Percentiles rank a stretch among this genome's conserved stretches.
Conservation (phyloP, 2,888 invertebrate genomes). For the Heliothis peltigera region DNA sequence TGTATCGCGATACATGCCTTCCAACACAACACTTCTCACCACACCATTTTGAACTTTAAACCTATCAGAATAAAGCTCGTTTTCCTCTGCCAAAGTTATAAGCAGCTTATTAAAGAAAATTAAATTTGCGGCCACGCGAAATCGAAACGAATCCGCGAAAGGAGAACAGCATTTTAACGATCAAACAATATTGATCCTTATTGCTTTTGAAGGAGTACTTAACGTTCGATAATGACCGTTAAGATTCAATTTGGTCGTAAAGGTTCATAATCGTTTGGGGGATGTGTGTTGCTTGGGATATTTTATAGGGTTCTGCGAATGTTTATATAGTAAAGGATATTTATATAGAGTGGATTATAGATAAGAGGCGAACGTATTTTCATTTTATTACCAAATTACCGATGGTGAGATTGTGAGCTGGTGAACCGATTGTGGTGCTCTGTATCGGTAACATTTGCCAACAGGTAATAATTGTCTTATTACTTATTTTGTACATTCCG, state of each 20-base stretch:
- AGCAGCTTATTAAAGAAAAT: conserved; percentile 88
- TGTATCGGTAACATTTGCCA: conserved; percentile 86
- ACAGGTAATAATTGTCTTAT: conserved; percentile 85
- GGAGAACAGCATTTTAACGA: conserved; percentile 66
- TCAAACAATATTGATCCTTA: conserved; percentile 76
- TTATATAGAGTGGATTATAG: conserved; percentile 87
- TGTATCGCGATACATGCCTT: conserved; percentile 87
- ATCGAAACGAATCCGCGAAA: conserved; percentile 81
- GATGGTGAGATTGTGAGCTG: conserved; percentile 83
- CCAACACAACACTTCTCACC: conserved; percentile 72
- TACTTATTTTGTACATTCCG: conserved; percentile 82
- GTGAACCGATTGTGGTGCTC: conserved; percentile 77
- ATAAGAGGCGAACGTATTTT: conserved; percentile 88
- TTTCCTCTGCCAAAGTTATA: conserved; percentile 55
- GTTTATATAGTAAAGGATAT: conserved; percentile 86
- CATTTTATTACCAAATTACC: conserved; percentile 91
- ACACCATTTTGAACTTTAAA: conserved; percentile 61
- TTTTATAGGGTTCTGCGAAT: conserved; percentile 67
- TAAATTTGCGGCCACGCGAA: conserved; percentile 88
- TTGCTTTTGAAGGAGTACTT: conserved; percentile 63
- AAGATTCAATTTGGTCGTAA: conserved; percentile 59
- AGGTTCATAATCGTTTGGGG: conserved; percentile 67
- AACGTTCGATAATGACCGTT: conserved; percentile 61
- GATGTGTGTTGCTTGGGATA: conserved; percentile 61
- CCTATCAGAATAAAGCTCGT: conserved; percentile 60